Evolutionary conservation across 2,888 invertebrate genomes (phyloP).

Genomic region (Drosophila quasianomalipes): DNA sequence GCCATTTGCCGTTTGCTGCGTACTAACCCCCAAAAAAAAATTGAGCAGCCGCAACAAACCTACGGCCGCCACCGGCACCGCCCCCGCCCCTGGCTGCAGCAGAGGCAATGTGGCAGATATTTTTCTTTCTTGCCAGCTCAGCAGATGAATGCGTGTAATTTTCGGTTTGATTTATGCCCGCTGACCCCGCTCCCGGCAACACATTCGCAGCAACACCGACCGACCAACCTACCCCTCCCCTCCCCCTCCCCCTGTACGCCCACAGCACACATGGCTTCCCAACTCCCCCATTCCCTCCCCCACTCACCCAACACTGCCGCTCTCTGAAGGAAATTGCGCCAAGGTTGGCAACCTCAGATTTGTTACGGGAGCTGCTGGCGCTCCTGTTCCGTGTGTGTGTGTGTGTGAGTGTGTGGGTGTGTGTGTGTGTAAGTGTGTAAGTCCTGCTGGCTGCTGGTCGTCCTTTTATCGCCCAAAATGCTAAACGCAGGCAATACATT

Average conservation of each 20-base stretch:
- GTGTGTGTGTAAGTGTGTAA: background rate
- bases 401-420: background rate
- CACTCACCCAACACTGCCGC: background rate
- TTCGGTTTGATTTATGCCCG: constrained; percentile 83
- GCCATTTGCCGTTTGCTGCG: constrained; percentile 65
- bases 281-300: background rate
- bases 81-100: constrained; percentile 4
- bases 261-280: constrained; percentile 52
- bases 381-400: constrained; percentile 1
- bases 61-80: background rate
- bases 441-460: constrained; percentile 55
- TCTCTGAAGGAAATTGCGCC: constrained; percentile 12
- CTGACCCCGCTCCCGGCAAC: constrained; percentile 68
- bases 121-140: constrained; percentile 77
- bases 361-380: constrained; percentile 57
- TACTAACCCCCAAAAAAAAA: constrained; percentile 47
- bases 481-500: constrained; percentile 80
- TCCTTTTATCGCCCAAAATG: constrained; percentile 75
- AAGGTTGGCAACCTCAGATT: constrained; percentile 76
- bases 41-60: constrained; percentile 14
- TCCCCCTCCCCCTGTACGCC: background rate
- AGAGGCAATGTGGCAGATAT: constrained; percentile 77
- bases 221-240: background rate
- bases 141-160: constrained; percentile 84
- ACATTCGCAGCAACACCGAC: constrained; percentile 40